Evolutionary conservation across 2,797 vertebrate species (phyloP), one percentile per base, ranked within the genome.

Genomic region (Ispidina picta): DNA sequence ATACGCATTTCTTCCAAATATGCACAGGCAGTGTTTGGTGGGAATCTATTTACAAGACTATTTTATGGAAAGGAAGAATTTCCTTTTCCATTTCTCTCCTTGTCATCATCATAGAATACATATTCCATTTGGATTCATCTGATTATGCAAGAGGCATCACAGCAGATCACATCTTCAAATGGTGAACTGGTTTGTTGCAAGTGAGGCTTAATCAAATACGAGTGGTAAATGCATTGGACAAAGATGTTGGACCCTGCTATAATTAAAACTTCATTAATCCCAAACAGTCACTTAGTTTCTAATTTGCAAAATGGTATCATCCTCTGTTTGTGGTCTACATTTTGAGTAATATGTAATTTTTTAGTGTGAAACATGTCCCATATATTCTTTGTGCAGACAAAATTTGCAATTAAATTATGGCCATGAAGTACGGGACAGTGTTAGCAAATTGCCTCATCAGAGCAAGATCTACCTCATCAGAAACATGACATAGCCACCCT

Each of bases 211-310:
- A 77, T 26, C 44, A 79, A 79, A 62, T 14, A 26, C 6, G n/a
- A 89, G 31, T 35, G 31, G 46, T 15, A 86, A 88, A 85, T 15
- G 22, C 39, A 64, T 16, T 18, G 44, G 39, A 56, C 68, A 82
- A 87, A 76, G 70, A 64, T 16, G n/a, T 5, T 66, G 66, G n/a
- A 48, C 33, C 6, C 28, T 66, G n/a, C 16, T 54, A 7, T 59
- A 88, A 91, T 77, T 65, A 72, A 82, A 93, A 92, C 68, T 81
- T 94, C 70, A 64, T 91, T 86, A 89, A 49, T 88, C 71, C 56
- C 33, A 86, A 95, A 64, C 4, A 15, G 21, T 69, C 0, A 0
- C 39, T 70, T 91, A 43, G 81, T 93, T 88, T 83, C 82, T 83
- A 70, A 91, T 88, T 65, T 79, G 18, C 37, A 49, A 69, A 89